These are phyloP conservation scores for Himalopsyche anomala DNA, from an alignment of 2,888 invertebrate species.

Conservation along the genomic window DNA sequence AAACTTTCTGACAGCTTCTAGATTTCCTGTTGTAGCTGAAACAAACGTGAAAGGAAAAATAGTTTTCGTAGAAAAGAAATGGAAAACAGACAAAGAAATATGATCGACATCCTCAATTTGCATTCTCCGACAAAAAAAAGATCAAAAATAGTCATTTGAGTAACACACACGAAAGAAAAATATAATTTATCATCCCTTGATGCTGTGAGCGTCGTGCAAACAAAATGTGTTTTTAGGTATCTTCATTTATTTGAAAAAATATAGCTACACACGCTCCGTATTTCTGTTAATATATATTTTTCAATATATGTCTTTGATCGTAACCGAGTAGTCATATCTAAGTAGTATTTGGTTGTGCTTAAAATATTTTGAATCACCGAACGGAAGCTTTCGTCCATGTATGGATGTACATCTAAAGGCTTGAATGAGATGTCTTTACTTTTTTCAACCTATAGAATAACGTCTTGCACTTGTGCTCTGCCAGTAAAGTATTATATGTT, in stretches of 20 bases:
- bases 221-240: not conserved
- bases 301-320: too few species aligned
- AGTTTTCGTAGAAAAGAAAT: slow-evolving; percentile 29
- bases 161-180: not conserved
- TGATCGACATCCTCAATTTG: slow-evolving; percentile 52
- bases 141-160: slow-evolving; percentile 46
- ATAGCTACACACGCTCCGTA: not conserved
- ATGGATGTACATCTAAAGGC: too few species aligned
- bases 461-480: too few species aligned
- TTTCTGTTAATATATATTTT: too few species aligned
- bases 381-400: too few species aligned
- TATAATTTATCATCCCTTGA: slow-evolving; percentile 44
- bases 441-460: too few species aligned
- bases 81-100: slow-evolving; percentile 50
- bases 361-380: too few species aligned
- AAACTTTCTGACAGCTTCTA: slow-evolving; percentile 41
- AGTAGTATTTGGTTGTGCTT: too few species aligned
- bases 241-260: not conserved
- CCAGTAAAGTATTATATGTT: too few species aligned
- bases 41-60: slow-evolving; percentile 25
- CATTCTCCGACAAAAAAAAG: slow-evolving; percentile 37
- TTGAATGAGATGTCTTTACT: too few species aligned
- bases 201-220: not conserved
- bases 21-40: slow-evolving; percentile 42
- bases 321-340: too few species aligned